Evolutionary conservation across 2,797 vertebrate species (phyloP).

Genomic region (Fratercula arctica): DNA sequence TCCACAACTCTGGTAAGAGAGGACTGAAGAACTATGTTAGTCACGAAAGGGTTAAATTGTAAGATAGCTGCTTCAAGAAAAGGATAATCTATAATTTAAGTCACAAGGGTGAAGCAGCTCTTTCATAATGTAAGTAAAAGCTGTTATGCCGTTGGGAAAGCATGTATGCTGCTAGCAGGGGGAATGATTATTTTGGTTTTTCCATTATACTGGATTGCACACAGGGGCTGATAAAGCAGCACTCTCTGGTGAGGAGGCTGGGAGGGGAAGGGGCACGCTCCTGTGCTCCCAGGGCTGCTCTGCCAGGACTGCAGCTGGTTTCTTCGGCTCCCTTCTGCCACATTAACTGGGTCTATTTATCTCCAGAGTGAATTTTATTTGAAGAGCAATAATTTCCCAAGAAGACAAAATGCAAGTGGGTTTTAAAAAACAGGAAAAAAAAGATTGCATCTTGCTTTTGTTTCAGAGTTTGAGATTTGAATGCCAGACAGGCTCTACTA

Average conservation of each 20-base stretch:
- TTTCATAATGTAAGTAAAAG: slow-evolving; percentile 44
- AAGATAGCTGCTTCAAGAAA: slow-evolving; percentile 7
- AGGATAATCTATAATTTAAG: slow-evolving; percentile 60
- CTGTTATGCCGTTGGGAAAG: not conserved
- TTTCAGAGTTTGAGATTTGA: slow-evolving; percentile 22
- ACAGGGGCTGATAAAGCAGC: not conserved
- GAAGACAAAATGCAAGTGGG: not conserved
- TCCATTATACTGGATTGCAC: not conserved
- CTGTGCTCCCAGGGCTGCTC: not conserved
- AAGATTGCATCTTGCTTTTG: not conserved
- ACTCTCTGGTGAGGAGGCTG: not conserved
- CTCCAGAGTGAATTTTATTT: not conserved
- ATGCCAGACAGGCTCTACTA: slow-evolving; percentile 22
- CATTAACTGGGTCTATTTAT: not conserved
- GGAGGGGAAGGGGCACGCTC: not conserved
- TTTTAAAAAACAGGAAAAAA: not conserved
- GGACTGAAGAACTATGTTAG: not conserved
- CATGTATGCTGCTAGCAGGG: not conserved
- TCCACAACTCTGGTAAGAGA: not conserved
- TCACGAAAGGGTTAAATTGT: not conserved
- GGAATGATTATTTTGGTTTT: not conserved
- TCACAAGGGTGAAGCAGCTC: slow-evolving; percentile 18
- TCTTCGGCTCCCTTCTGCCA: not conserved
- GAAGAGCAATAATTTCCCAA: not conserved
- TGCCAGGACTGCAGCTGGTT: not conserved